These are phyloP conservation scores for Cheilosia vernalis DNA, from an alignment of 2,888 invertebrate species.

Conservation along the genomic window DNA sequence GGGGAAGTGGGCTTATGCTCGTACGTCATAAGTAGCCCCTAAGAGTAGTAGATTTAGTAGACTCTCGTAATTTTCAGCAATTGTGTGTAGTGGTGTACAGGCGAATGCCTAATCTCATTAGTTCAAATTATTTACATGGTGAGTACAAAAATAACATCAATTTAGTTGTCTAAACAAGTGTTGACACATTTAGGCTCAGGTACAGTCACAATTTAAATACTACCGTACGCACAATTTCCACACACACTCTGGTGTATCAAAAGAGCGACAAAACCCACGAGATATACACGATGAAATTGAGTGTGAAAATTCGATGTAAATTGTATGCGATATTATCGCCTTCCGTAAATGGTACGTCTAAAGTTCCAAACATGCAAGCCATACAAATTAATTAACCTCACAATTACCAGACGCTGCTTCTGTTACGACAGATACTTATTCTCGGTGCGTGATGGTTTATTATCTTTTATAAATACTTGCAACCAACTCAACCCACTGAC, in stretches of 20 bases:
- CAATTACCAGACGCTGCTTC: constrained; percentile 54
- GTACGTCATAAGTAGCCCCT: neutral
- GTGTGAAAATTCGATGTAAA: constrained; percentile 32
- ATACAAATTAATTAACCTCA: constrained; percentile 51
- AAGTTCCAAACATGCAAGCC: neutral
- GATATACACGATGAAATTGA: neutral
- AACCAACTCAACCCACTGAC: constrained; percentile 39
- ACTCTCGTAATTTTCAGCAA: constrained; percentile 6
- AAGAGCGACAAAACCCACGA: too few species aligned
- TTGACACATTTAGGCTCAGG: constrained; percentile 53
- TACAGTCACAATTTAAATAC: neutral
- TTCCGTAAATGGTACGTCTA: neutral
- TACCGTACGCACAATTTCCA: constrained; percentile 24
- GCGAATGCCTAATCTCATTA: constrained; percentile 1
- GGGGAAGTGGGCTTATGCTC: neutral
- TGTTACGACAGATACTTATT: constrained; percentile 5
- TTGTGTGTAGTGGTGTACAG: neutral
- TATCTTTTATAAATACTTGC: constrained; percentile 45
- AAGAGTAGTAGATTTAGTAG: neutral
- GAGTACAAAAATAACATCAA: constrained; percentile 28
- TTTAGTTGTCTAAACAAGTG: constrained; percentile 40
- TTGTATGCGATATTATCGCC: constrained; percentile 4
- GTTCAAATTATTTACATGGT: constrained; percentile 6
- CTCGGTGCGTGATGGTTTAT: constrained; percentile 25
- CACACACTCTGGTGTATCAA: neutral